Base-by-base conservation (phyloP, 1,140 invertebrate species). In the Adelges cooleyi region DNA sequence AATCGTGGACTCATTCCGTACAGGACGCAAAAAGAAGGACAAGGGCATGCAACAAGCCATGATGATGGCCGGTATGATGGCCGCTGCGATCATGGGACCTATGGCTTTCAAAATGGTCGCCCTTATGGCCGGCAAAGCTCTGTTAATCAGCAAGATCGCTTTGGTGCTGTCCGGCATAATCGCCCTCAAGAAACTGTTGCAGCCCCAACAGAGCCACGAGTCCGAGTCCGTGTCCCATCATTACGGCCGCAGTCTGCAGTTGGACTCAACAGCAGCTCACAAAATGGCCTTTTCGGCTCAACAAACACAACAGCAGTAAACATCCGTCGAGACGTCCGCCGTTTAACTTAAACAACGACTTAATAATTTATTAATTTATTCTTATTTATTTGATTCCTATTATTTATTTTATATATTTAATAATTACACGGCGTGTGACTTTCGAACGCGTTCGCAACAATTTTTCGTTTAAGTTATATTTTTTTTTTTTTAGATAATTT, bases 101-200 rank as follows among this genome's bases (percentile, higher is more conserved):
- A 72, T 90, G 48, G 82, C 86, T 1, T 78, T 90, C 8, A 86
- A 85, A 22, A 85, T 83, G 29, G 88, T 90, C 67, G 87, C 87
- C 10, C 74, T 90, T 67, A 87, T 90, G 69, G 88, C 88, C 42
- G 88, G 87, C 66, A 90, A 90, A 74, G 88, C 88, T 48, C 78
- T 90, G 69, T 73, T 90, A 56, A 84, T 90, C 69, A 87, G 87
- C 71, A 90, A 90, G 75, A 83, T 90, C 69, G 88, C 88, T 2
- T 77, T 90, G 54, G 84, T 90, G 0, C 80, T 90, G 17, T 86
- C 87, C 0, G 84, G 85, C 49, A 84, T 90, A 29, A 89, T 90
- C 69, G 86, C 86, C 2, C 74, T 90, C 74, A 90, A 89, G 80
- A 90, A 90, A 72, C 76, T 90, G 11, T 73, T 89, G 40, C 74